Conservation (phyloP, 2,113 vertebrate species). For the Podarcis raffonei region DNA sequence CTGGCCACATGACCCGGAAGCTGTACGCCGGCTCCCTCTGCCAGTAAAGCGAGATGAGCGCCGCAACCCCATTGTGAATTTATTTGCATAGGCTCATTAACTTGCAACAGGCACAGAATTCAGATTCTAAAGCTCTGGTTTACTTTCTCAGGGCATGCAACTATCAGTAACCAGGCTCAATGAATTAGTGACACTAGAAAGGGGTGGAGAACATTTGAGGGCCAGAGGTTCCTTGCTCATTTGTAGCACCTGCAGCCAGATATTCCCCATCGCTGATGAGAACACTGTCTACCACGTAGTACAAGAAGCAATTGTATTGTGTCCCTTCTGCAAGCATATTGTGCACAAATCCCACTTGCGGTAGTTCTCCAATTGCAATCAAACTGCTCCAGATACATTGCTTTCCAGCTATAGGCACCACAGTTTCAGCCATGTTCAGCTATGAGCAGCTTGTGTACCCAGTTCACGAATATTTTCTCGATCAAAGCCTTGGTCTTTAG, state of each 20-base stretch:
- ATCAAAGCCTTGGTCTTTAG: constrained; percentile 24
- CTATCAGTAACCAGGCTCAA: background rate
- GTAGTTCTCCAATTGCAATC: background rate
- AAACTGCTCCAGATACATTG: background rate
- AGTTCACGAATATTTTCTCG: constrained; percentile 9
- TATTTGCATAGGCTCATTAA: background rate
- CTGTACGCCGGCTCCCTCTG: too few species aligned
- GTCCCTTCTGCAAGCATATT: background rate
- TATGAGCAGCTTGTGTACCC: background rate
- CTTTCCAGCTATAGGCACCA: background rate
- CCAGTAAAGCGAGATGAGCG: too few species aligned
- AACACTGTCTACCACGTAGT: background rate
- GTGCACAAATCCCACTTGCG: background rate
- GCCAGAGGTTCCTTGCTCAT: too few species aligned
- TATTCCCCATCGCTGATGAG: background rate
- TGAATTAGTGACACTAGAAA: background rate
- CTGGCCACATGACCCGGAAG: too few species aligned
- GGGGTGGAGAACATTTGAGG: background rate
- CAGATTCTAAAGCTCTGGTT: background rate
- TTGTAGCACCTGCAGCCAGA: background rate
- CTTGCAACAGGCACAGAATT: background rate
- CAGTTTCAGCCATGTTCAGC: background rate
- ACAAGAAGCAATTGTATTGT: background rate
- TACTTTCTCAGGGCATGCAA: too few species aligned
- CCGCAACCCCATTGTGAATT: background rate